A percentile compares a stretch with the other conserved stretches of the same genome.
phyloP scores from a whole-genome alignment of 1,140 invertebrate species.

The Panulirus ornatus region DNA sequence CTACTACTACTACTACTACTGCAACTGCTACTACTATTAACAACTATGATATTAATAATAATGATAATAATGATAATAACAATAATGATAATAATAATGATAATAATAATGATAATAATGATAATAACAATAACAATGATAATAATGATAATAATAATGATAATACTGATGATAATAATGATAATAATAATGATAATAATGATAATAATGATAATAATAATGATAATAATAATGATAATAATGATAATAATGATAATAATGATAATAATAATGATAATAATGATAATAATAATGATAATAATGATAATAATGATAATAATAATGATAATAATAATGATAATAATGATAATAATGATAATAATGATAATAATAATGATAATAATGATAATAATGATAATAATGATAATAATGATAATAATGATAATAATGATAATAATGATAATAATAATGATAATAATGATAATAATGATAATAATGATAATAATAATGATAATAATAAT shows the following conservation, averaged over 20 bases:
- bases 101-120: neutral
- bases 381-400: neutral
- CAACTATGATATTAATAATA: conserved; percentile 10
- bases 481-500: too few species aligned
- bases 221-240: neutral
- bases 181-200: neutral
- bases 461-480: too few species aligned
- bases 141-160: neutral
- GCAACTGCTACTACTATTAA: too few species aligned
- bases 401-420: neutral
- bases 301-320: neutral
- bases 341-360: neutral
- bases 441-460: neutral
- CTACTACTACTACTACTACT: too few species aligned
- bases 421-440: neutral
- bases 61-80: neutral
- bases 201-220: neutral
- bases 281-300: neutral
- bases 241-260: neutral
- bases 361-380: neutral
- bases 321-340: neutral
- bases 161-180: neutral
- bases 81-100: neutral
- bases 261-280: neutral
- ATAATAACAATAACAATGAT: neutral